Conservation (phyloP, 2,113 vertebrate genomes). For the Ceyx margarethae region DNA sequence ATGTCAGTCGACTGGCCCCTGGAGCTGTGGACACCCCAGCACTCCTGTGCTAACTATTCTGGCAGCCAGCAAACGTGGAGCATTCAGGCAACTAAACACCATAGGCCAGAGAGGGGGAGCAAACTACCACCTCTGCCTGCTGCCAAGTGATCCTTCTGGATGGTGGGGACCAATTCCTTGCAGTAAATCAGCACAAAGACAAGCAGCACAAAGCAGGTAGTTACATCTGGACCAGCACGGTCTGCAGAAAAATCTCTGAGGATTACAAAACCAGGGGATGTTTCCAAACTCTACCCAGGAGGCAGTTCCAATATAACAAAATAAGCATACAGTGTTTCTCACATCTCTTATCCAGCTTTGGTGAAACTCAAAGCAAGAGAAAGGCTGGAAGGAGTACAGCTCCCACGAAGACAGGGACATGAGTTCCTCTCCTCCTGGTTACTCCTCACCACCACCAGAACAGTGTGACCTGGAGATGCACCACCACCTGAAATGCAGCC, state of each 20-base stretch:
- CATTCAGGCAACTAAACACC: not conserved
- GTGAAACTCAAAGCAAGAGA: not conserved
- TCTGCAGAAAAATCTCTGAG: not conserved
- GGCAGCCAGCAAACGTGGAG: not conserved
- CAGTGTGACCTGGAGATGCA: not conserved
- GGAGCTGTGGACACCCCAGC: not conserved
- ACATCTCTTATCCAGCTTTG: not conserved
- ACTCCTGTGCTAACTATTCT: not conserved
- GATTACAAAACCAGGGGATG: not conserved
- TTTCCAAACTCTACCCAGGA: not conserved
- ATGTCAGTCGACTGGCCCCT: not conserved
- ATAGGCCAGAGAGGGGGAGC: not conserved
- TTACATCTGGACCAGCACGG: rapidly evolving
- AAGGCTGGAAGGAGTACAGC: not conserved
- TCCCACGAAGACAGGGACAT: not conserved
- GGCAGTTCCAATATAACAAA: not conserved
- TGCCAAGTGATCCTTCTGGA: not conserved
- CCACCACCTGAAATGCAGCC: not conserved
- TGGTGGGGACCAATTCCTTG: not conserved
- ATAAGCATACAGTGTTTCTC: not conserved
- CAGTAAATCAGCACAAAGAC: not conserved
- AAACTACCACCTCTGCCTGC: not conserved
- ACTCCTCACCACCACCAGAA: not conserved
- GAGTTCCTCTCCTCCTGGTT: not conserved
- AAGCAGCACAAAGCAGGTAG: rapidly evolving